Evolutionary conservation across 2,113 vertebrate genomes (phyloP), one percentile per base, ranked within the genome.

Genomic region (Scolopax mira): DNA sequence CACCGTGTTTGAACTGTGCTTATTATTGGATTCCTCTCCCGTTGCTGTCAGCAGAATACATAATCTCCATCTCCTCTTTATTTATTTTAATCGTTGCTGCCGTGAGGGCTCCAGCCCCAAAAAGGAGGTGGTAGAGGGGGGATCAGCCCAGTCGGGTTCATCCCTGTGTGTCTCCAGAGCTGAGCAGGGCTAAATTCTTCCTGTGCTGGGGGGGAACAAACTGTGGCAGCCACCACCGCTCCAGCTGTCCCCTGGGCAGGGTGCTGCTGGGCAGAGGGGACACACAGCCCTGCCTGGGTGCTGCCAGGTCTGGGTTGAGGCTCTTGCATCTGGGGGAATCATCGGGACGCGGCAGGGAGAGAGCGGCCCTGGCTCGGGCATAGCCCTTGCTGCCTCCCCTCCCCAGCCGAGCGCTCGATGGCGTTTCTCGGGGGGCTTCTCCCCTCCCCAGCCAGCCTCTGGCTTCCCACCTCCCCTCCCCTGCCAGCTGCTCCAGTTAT

Each of bases 401-500:
- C 42, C 69, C 49, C 46, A 48, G 49, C 69, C 75, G 6, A 15
- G 11, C 2, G 0, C 72, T 60, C 19, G 16, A 4, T 52, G 16
- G 46, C 24, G 1, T 31, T 85, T 21, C 74, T 67, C 90, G n/a
- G 1, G 1, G 61, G 65, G 60, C 42, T 72, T 65, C 84, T 74
- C 67, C 80, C 61, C 65, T 89, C 61, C 70, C 42, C 57, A 17
- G 3, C 18, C 57, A 46, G 72, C 64, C 60, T 13, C 67, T 5
- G 44, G 18, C 30, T 51, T 74, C 28, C 85, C 27, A 4, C 30
- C n/a, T 69, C 87, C 93, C 77, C 85, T 85, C 79, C 81, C 89
- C 91, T 85, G 71, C 35, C 93, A 85, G 88, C 93, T 77, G 87
- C 51, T 87, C 80, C 89, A 85, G 96, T 96, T 88, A 72, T 83